Percentiles rank a stretch among this genome's conserved stretches.
Conservation (phyloP, 1,140 invertebrate genomes). For the Pteromalus puparum region DNA sequence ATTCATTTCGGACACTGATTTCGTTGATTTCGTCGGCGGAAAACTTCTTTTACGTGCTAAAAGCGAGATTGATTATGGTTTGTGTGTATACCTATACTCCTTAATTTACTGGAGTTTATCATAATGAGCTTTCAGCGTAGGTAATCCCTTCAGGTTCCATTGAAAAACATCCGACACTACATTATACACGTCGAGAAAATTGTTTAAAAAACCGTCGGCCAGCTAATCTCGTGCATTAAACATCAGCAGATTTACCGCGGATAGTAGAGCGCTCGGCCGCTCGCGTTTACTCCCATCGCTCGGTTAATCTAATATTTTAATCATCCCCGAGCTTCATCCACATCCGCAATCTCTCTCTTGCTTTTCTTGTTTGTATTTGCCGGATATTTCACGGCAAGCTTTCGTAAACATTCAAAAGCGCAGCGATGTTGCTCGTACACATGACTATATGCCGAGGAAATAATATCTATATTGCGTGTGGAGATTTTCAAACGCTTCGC, state of each 20-base stretch:
- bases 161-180: not conserved
- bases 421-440: no score
- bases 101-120: no score
- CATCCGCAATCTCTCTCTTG: not conserved
- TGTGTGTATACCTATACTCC: no score
- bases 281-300: not conserved
- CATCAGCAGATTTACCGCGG: not conserved
- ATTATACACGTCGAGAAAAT: not conserved
- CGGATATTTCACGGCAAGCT: not conserved
- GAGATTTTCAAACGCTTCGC: conserved; percentile 1
- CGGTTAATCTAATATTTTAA: conserved; percentile 25
- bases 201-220: not conserved
- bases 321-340: not conserved
- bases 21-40: not conserved
- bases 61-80: not conserved
- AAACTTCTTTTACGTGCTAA: not conserved
- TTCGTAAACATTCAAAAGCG: no score
- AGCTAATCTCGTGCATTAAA: conserved; percentile 15
- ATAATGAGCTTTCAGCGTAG: no score
- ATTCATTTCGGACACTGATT: no score
- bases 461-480: conserved; percentile 33
- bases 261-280: not conserved
- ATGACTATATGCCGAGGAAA: not conserved
- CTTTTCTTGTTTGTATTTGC: not conserved
- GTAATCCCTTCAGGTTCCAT: not conserved